A percentile compares a stretch with the other conserved stretches of the same genome.
Conservation (phyloP, 1,140 invertebrate species). For the Heliconius melpomene region DNA sequence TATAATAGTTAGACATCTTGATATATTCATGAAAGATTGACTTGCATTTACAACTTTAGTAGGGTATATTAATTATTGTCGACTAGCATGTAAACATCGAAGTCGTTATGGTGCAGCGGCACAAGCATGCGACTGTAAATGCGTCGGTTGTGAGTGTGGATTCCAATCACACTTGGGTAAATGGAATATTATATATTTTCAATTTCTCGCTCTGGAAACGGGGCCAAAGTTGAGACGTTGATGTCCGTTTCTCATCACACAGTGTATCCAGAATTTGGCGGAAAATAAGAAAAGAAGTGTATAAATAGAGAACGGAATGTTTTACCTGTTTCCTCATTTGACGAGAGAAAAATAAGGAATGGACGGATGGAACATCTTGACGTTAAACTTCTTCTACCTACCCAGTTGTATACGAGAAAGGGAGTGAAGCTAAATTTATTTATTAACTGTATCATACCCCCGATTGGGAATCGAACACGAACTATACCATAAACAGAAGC, state of each 20-base stretch:
- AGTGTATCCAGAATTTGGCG: not conserved
- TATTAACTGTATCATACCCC: too few relatives aligned
- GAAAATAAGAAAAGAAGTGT: not conserved
- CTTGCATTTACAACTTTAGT: not conserved
- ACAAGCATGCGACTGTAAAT: not conserved
- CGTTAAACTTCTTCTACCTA: not conserved
- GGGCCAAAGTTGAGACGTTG: not conserved
- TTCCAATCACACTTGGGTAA: not conserved
- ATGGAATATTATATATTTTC: not conserved
- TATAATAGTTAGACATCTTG: not conserved
- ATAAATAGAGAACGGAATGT: too few relatives aligned
- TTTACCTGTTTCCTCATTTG: too few relatives aligned
- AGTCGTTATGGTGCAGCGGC: too few relatives aligned
- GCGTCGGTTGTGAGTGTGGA: not conserved
- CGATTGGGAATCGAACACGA: not conserved
- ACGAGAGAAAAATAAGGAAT: too few relatives aligned
- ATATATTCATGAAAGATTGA: slow-evolving; percentile 10
- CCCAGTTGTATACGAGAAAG: not conserved
- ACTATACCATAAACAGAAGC: too few relatives aligned
- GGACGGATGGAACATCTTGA: too few relatives aligned
- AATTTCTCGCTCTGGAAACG: not conserved
- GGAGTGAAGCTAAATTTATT: not conserved
- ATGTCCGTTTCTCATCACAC: not conserved
- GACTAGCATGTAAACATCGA: not conserved
- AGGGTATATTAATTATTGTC: not conserved